Base-by-base conservation (phyloP, 2,888 invertebrate genomes). In the Tethea ocularis region DNA sequence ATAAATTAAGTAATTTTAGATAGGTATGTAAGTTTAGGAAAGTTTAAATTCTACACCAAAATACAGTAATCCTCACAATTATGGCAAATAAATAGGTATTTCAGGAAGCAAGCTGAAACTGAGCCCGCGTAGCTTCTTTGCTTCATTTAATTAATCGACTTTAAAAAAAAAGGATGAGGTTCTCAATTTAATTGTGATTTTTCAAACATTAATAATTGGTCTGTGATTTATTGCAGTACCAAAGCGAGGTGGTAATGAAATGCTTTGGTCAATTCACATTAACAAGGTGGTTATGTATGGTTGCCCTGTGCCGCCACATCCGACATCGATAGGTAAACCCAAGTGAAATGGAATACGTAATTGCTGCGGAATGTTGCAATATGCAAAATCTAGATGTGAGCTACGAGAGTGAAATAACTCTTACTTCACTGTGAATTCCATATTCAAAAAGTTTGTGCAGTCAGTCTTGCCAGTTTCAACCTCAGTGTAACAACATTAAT, bases 261-360 rank as follows among this genome's bases (percentile, higher is more conserved):
- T 41, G 1, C 5, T 17, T 6, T 17, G 17, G n/a, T n/a, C 20
- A 46, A n/a, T 38, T 38, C 17, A 46, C 10, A 10, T 10, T 38
- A 20, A 17, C 20, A n/a, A 46, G 10, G 8, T 17, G 17, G 5
- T 20, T 46, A 17, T 20, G 46, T 46, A 46, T 41, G 20, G 7
- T 0, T 46, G 46, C n/a, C n/a, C n/a, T 38, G 10, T 7, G 38
- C 46, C 7, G 0, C 46, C 46, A n/a, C n/a, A n/a, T n/a, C n/a
- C n/a, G n/a, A n/a, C 17, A 46, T 46, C 20, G 46, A 46, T 46
- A 46, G 46, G 17, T 46, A 46, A 46, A 46, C 46, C n/a, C 20
- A 1, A 46, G 46, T 46, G 46, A 46, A 46, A 46, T 46, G 20
- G 46, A 46, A 46, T 46, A 46, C 46, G n/a, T 46, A 46, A 46